Evolutionary conservation across 2,888 invertebrate species (phyloP).

Genomic region (Geotrupes spiniger): DNA sequence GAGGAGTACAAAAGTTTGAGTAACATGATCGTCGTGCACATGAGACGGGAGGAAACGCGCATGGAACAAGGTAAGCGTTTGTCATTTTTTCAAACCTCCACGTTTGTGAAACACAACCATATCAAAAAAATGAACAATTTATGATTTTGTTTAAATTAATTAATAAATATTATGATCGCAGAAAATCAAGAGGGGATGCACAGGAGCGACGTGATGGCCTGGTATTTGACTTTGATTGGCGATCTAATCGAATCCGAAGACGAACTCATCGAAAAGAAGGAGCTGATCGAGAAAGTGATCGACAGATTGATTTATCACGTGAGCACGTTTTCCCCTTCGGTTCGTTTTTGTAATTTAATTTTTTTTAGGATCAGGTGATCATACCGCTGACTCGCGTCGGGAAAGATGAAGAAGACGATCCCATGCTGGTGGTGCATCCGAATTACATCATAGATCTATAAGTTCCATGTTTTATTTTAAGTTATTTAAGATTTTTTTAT

Average conservation of each 20-base stretch:
- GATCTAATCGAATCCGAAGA: constrained; percentile 88
- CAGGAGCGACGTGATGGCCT: constrained; percentile 81
- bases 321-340: constrained; percentile 43
- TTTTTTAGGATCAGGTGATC: constrained; percentile 75
- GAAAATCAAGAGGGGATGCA: constrained; percentile 16
- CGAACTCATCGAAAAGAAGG: constrained; percentile 84
- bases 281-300: constrained; percentile 89
- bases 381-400: constrained; percentile 65
- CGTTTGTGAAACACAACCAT: too few relatives aligned
- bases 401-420: constrained; percentile 70
- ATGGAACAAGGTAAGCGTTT: constrained; percentile 58
- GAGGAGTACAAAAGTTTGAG: constrained; percentile 93
- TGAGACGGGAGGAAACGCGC: constrained; percentile 79
- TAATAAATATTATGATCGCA: constrained; percentile 1
- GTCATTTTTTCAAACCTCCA: not conserved
- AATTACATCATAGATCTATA: constrained; percentile 80
- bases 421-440: constrained; percentile 91
- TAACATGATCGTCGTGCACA: constrained; percentile 85
- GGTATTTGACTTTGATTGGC: constrained; percentile 89
- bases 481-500: not conserved
- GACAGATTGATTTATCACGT: constrained; percentile 85
- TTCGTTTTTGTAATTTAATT: constrained; percentile 14
- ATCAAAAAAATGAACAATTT: too few relatives aligned
- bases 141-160: not conserved
- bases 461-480: not conserved